phyloP scores from a whole-genome alignment of 2,797 vertebrate species.

The Sebastes aleutianus region DNA sequence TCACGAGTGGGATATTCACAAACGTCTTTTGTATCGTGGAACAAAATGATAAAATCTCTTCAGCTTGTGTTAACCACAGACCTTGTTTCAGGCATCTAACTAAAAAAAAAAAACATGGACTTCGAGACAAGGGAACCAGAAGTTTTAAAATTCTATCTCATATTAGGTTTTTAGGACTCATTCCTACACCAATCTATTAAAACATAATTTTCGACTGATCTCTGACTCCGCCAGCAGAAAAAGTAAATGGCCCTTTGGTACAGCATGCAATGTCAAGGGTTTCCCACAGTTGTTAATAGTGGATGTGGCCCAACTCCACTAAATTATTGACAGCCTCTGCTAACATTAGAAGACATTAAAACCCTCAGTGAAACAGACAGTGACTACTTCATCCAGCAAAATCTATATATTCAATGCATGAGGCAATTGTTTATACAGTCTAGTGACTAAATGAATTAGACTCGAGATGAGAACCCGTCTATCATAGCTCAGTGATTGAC shows the following conservation, averaged over 20 bases:
- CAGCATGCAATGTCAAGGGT: background rate
- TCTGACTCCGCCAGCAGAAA: background rate
- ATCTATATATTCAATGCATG: background rate
- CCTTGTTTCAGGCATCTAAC: too few relatives aligned
- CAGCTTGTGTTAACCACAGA: too few relatives aligned
- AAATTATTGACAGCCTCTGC: background rate
- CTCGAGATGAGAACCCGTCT: background rate
- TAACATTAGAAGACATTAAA: conserved; percentile 11
- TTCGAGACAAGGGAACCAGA: too few relatives aligned
- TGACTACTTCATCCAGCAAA: background rate
- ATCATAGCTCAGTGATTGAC: conserved; percentile 35
- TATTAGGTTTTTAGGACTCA: too few relatives aligned
- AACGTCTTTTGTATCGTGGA: too few relatives aligned
- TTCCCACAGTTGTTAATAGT: background rate
- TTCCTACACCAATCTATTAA: background rate
- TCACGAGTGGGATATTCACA: too few relatives aligned
- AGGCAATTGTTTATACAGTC: conserved; percentile 3
- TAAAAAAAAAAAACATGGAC: too few relatives aligned
- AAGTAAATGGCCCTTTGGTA: background rate
- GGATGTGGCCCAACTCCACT: background rate
- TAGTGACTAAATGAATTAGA: conserved; percentile 18
- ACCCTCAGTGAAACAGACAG: background rate
- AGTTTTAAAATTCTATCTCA: too few relatives aligned
- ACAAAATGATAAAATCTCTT: too few relatives aligned
- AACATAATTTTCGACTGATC: background rate